Conservation (phyloP, 2,113 vertebrate species). For the Sceloporus tristichus region DNA sequence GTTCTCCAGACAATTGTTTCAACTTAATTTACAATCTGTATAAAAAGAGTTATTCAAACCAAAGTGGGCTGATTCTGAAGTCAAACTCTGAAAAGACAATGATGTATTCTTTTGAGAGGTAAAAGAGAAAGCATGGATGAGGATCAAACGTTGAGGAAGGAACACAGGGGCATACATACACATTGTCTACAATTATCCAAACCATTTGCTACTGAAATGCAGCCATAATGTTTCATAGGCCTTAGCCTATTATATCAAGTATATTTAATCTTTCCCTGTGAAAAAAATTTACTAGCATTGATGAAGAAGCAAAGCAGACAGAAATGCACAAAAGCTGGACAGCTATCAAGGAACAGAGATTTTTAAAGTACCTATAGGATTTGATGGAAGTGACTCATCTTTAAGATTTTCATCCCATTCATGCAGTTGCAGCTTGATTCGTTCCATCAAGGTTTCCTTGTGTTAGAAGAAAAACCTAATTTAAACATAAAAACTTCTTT, state of each 20-base stretch:
- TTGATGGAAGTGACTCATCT: slow-evolving; percentile 95
- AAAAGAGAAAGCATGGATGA: no score
- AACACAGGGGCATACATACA: neutral
- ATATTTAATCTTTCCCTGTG: neutral
- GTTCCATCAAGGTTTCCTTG: slow-evolving; percentile 96
- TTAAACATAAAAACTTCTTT: slow-evolving; percentile 69
- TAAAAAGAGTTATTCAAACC: neutral
- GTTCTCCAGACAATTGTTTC: neutral
- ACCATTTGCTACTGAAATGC: neutral
- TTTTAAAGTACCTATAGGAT: slow-evolving; percentile 88
- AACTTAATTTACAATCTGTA: neutral
- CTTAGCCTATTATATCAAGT: neutral
- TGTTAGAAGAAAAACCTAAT: slow-evolving; percentile 71
- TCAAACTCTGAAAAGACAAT: neutral
- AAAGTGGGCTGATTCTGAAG: neutral
- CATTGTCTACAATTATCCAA: neutral
- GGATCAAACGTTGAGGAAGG: no score
- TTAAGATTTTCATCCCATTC: slow-evolving; percentile 99
- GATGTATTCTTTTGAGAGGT: neutral
- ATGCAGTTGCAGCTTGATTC: slow-evolving; percentile 94
- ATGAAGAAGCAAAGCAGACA: neutral
- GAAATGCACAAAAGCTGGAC: neutral
- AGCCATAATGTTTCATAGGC: neutral
- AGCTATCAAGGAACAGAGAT: neutral
- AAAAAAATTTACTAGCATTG: neutral